phyloP scores from a whole-genome alignment of 2,888 invertebrate species.

The Coelopa pilipes region DNA sequence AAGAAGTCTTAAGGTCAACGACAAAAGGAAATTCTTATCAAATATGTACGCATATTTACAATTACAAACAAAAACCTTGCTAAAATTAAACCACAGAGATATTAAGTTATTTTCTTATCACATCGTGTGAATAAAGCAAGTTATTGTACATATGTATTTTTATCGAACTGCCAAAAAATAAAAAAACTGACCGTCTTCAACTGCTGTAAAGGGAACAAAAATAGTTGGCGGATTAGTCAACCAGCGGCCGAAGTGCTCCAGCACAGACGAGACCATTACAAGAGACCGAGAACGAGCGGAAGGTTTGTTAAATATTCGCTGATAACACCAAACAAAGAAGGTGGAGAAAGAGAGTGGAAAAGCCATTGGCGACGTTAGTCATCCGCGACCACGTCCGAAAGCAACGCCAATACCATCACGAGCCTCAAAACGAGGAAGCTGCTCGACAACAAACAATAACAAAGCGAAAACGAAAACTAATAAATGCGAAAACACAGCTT shows the following conservation, averaged over 20 bases:
- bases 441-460: conserved; percentile 12
- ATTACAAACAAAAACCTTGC: too few relatives aligned
- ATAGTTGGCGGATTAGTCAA: conserved; percentile 25
- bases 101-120: too few relatives aligned
- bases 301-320: conserved; percentile 14
- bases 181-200: too few relatives aligned
- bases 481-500: neutral
- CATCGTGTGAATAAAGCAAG: too few relatives aligned
- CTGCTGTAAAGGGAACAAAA: neutral
- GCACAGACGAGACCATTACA: neutral
- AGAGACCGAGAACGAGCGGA: neutral
- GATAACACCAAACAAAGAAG: conserved; percentile 29
- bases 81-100: too few relatives aligned
- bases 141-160: too few relatives aligned
- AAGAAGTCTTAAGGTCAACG: too few relatives aligned
- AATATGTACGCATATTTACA: too few relatives aligned
- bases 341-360: neutral
- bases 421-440: neutral
- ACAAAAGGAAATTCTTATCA: too few relatives aligned
- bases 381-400: neutral
- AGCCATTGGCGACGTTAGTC: conserved; percentile 10
- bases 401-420: neutral
- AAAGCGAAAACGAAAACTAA: neutral
- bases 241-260: neutral
- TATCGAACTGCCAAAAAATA: too few relatives aligned